phyloP scores from a whole-genome alignment of 2,113 vertebrate species.

The Otus sunia region DNA sequence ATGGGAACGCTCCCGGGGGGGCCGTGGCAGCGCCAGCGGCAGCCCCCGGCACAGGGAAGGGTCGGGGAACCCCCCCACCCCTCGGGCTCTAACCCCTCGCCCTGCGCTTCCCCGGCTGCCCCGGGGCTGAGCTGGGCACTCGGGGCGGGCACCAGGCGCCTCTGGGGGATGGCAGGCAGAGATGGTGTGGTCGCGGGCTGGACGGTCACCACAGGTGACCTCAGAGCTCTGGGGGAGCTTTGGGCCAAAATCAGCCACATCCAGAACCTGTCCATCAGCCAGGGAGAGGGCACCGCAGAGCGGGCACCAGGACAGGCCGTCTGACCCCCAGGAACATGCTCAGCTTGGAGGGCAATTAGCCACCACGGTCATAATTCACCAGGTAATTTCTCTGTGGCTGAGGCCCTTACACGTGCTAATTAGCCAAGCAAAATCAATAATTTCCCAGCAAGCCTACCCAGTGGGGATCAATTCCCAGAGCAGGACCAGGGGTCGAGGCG shows the following conservation, averaged over 20 bases:
- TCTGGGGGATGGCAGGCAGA: no score
- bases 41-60: background rate
- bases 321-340: background rate
- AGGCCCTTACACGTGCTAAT: background rate
- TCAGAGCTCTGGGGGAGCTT: background rate
- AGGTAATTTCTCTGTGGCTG: background rate
- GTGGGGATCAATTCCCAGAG: background rate
- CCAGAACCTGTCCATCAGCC: background rate
- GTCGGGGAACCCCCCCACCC: no score
- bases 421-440: background rate
- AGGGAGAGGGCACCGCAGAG: fast-evolving
- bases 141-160: no score
- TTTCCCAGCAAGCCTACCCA: background rate
- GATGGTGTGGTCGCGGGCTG: background rate
- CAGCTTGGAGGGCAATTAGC: background rate
- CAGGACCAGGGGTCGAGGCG: background rate
- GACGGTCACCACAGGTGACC: background rate
- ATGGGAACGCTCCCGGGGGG: background rate
- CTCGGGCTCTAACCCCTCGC: background rate
- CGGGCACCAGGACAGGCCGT: background rate
- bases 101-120: background rate
- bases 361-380: background rate
- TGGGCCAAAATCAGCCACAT: background rate
- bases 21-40: fast-evolving
- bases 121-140: background rate